phyloP scores from a whole-genome alignment of 2,888 invertebrate species.

The Hoplodrina ambigua region DNA sequence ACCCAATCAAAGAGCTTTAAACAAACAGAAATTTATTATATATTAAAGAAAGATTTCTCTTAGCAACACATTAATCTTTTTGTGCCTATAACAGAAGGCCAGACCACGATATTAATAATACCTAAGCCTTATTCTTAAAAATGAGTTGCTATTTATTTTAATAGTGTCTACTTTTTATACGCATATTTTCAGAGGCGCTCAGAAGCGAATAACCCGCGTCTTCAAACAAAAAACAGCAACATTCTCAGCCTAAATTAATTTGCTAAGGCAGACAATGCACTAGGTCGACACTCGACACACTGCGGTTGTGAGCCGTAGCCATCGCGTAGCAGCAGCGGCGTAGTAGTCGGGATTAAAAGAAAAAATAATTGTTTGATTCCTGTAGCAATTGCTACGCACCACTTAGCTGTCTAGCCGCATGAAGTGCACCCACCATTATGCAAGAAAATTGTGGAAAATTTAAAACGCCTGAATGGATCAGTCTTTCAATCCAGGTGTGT shows the following conservation, averaged over 20 bases:
- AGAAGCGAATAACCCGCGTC: slow-evolving; percentile 42
- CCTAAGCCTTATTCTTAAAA: slow-evolving; percentile 28
- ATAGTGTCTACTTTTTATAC: slow-evolving; percentile 52
- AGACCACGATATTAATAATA: slow-evolving; percentile 17
- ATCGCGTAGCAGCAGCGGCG: slow-evolving; percentile 16
- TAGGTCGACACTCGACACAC: not conserved
- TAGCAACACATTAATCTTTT: slow-evolving; percentile 22
- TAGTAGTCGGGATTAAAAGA: not conserved
- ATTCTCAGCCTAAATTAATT: slow-evolving; percentile 58
- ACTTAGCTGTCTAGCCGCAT: not conserved
- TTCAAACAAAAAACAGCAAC: slow-evolving; percentile 46
- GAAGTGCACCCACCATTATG: no score
- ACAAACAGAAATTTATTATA: slow-evolving; percentile 9
- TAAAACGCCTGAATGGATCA: not conserved
- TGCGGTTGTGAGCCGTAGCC: not conserved
- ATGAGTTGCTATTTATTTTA: slow-evolving; percentile 51
- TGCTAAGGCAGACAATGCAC: slow-evolving; percentile 42
- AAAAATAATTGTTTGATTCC: not conserved
- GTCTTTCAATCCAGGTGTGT: slow-evolving; percentile 11
- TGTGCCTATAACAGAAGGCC: slow-evolving; percentile 15
- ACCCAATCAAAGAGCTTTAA: not conserved
- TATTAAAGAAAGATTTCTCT: slow-evolving; percentile 14
- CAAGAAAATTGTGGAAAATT: no score
- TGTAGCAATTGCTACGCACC: not conserved
- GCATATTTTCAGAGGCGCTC: slow-evolving; percentile 45